Evolutionary conservation across 2,113 vertebrate species (phyloP), one percentile per base, ranked within the genome.

Genomic region (Gambusia holbrooki): DNA sequence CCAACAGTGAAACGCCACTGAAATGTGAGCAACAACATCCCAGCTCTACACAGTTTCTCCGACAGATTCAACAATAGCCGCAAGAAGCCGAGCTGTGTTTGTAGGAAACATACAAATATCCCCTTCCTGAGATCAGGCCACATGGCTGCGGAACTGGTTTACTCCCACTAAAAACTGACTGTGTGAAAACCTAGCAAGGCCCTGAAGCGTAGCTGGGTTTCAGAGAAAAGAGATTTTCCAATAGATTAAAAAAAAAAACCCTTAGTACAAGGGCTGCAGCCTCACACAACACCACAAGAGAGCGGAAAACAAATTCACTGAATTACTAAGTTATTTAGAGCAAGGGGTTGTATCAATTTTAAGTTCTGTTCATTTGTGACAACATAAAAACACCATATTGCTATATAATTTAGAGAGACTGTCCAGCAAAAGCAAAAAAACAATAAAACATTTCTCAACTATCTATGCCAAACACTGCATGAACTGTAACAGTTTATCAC

Each of bases 91-190:
- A 79, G 45, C 63, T 73, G 29, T 62, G 82, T 75, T 86, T 37
- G 61, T 68, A 65, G 90, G 88, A 92, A 91, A 84, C 80, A 88
- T 76, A 66, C 83, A 88, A 77, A 91, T 76, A 86, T 86, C 85
- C 85, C 54, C 63, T 92, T 92, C 89, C 91, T 91, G 87, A 79
- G 68, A 76, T 86, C 62, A 69, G 33, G 40, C n/a, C 73, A 65
- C 67, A 77, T 65, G 61, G 51, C 40, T 40, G 62, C 37, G 25
- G 28, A 79, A 37, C 32, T 54, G 81, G 14, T 58, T 61, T 35
- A 45, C 76, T 33, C 68, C 76, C 74, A 77, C 73, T 28, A 63
- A 32, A 22, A 65, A 22, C 19, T 30, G 29, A 61, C 29, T 80
- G 66, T 72, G 68, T 77, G 32, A 83, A 79, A 73, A 71, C 40